A percentile compares a stretch with the other conserved stretches of the same genome.
Conservation (phyloP, 2,888 invertebrate genomes). For the Ormyrus pomaceus region DNA sequence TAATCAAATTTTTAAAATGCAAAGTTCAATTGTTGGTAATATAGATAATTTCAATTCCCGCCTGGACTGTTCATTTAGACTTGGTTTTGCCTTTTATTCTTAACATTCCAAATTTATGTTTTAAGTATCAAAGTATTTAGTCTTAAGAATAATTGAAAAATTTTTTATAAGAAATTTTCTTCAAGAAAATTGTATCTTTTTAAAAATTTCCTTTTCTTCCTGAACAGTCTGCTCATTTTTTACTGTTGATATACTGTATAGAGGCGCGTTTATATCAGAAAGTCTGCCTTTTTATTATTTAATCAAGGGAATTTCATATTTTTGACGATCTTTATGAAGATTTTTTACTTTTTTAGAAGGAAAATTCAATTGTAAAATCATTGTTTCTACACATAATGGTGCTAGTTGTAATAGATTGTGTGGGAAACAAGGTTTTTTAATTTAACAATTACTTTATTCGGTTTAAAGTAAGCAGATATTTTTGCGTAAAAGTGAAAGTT, state of each 20-base stretch:
- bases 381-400: background rate
- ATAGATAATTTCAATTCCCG: background rate
- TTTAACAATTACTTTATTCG: no score
- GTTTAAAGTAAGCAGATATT: no score
- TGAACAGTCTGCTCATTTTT: slow-evolving; percentile 29
- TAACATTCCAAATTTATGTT: slow-evolving; percentile 45
- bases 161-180: slow-evolving; percentile 3
- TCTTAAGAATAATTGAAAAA: slow-evolving; percentile 11
- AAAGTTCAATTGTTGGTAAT: background rate
- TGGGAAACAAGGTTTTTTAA: background rate
- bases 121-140: background rate
- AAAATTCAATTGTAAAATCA: no score
- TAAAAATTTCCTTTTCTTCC: background rate
- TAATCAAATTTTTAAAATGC: no score
- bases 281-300: slow-evolving; percentile 28
- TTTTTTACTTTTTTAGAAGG: slow-evolving; percentile 8
- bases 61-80: slow-evolving; percentile 44
- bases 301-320: background rate
- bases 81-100: slow-evolving; percentile 8
- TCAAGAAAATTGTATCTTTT: background rate
- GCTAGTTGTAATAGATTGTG: background rate
- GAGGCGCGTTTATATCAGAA: slow-evolving; percentile 13
- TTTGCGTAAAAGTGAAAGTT: slow-evolving; percentile 6
- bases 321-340: slow-evolving; percentile 40
- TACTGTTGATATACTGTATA: background rate